Evolutionary conservation across 2,113 vertebrate species (phyloP), one percentile per base, ranked within the genome.

Genomic region (Tonatia bakeri): DNA sequence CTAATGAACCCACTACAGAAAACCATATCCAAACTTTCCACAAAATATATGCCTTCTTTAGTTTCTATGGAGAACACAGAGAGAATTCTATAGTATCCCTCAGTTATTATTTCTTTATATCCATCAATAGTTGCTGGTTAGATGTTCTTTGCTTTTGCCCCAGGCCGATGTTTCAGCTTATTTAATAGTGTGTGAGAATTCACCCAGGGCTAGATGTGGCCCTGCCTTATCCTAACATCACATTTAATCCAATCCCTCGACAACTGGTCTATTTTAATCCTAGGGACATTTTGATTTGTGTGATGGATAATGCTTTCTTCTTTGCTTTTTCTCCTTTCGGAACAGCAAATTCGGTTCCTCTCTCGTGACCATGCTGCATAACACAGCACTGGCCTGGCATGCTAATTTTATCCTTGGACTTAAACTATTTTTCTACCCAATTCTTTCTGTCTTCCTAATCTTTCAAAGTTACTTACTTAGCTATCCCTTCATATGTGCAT

Each of bases 261-360:
- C 33, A 87, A 80, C 17, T 91, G 31, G 70, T 76, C 64, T 80
- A 10, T 90, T 90, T 95, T 94, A 75, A 87, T 85, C 20, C 40
- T 65, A 36, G 12, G 17, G 2, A 79, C 43, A 33, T 90, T 94
- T 90, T 75, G 15, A 75, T 79, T 92, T 9, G 28, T 87, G 16
- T 59, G 73, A 90, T 64, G n/a, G 15, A 17, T 72, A 61, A 20
- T 38, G 12, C 65, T 90, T 76, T 12, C 38, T 15, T 85, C 45
- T 96, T 84, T 79, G 36, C 52, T 76, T 90, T 85, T 79, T 61
- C 15, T 75, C 31, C 11, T 77, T 82, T 72, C 59, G 3, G 65
- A 88, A 14, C n/a, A 52, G n/a, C 19, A 73, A 47, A 73, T 64
- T 64, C 84, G 9, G 12, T 59, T 70, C 43, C 13, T n/a, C 3